Evolutionary conservation across 2,797 vertebrate genomes (phyloP).

Genomic region (Gorsachius magnificus): DNA sequence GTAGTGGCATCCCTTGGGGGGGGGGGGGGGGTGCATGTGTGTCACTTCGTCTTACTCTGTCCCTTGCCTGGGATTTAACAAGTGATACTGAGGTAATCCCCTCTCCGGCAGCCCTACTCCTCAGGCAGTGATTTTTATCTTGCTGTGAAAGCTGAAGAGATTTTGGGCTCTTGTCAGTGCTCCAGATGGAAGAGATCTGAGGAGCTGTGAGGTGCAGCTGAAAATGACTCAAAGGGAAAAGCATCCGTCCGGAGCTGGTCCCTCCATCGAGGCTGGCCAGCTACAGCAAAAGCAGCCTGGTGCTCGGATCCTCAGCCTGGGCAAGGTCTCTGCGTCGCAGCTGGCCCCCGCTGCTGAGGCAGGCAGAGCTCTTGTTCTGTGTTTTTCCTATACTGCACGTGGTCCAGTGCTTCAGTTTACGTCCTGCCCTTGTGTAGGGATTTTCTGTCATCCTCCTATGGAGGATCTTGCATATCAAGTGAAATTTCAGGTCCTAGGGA

Average conservation of each 20-base stretch:
- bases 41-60: neutral
- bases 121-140: slow-evolving; percentile 29
- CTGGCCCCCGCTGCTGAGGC: accelerated
- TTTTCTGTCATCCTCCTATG: neutral
- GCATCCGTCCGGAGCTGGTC: neutral
- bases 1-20: neutral
- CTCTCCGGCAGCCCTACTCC: neutral
- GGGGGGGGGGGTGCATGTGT: neutral
- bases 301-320: neutral
- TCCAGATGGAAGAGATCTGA: neutral
- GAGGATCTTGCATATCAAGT: neutral
- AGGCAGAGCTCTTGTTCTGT: neutral
- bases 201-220: neutral
- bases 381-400: neutral
- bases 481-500: neutral
- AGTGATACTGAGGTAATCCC: neutral
- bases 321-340: neutral
- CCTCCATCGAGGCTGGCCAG: neutral
- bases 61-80: neutral
- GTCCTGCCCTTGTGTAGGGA: neutral
- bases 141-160: neutral
- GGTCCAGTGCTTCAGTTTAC: neutral
- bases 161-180: neutral
- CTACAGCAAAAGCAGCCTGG: neutral
- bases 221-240: neutral